Conservation (phyloP, 1,140 invertebrate genomes). For the Drosophila pachea region DNA sequence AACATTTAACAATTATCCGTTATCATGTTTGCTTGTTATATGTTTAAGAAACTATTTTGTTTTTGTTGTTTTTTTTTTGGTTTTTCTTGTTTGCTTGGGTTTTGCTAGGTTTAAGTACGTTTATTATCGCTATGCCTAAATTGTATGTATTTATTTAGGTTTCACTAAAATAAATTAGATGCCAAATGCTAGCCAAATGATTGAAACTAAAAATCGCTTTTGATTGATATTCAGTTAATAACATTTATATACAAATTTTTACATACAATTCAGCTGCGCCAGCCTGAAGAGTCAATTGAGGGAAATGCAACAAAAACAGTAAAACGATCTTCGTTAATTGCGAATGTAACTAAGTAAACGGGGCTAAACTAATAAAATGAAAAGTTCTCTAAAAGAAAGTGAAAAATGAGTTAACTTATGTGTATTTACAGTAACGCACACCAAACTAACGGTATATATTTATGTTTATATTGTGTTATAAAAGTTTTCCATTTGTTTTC, state of each 20-base stretch:
- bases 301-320: constrained; percentile 16
- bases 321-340: constrained; percentile 61
- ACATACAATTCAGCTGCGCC: constrained; percentile 33
- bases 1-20: constrained; percentile 71
- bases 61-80: neutral
- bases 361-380: neutral
- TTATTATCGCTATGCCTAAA: constrained; percentile 33
- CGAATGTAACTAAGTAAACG: neutral
- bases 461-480: constrained; percentile 46
- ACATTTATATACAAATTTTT: constrained; percentile 48
- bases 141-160: constrained; percentile 22
- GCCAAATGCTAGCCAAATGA: constrained; percentile 21
- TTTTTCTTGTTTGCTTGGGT: constrained; percentile 7
- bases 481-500: constrained; percentile 35
- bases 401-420: constrained; percentile 29
- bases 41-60: constrained; percentile 21
- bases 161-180: constrained; percentile 33
- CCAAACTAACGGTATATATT: constrained; percentile 25
- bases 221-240: constrained; percentile 30
- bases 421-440: constrained; percentile 45
- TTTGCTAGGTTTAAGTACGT: constrained; percentile 5
- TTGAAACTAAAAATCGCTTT: constrained; percentile 18
- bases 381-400: constrained; percentile 4
- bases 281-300: constrained; percentile 20
- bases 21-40: constrained; percentile 32